Evolutionary conservation across 2,888 invertebrate species (phyloP), one percentile per base, ranked within the genome.

Genomic region (Ormia ochracea): DNA sequence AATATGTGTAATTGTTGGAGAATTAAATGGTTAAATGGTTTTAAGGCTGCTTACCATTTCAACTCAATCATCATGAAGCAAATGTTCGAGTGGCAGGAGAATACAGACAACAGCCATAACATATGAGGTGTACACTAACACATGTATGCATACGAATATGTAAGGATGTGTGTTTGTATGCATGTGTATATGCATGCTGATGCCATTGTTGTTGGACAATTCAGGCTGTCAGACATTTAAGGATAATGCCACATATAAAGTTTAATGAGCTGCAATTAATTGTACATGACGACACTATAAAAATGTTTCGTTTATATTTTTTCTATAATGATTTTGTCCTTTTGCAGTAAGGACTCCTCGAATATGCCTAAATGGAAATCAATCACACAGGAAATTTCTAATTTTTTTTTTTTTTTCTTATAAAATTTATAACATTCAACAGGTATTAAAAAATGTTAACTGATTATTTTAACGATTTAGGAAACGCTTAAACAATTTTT

Each of bases 221-320:
- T 54, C 74, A 45, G 72, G 52, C 76, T 77, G 81, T 72, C 76
- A 82, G 73, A 76, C 82, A 78, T 82, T 82, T 82, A 82, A 82
- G 80, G 80, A 77, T 82, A 79, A 76, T 82, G 80, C 82, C 83
- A 78, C 86, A 85, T 86, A 89, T 88, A 87, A 89, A 89, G 87
- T 88, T 88, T 87, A 89, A 89, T 89, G 89, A 88, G 88, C 87
- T 87, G 87, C 89, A 89, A 89, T 89, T 89, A 89, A 89, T 89
- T 87, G 87, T 88, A 86, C 87, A 88, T 85, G 87, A 82, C 82
- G 78, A 82, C 79, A 81, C 81, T 75, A 75, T 70, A 78, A 75
- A 81, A 81, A 78, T 77, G 77, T 81, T 77, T 79, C 70, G 14
- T 69, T 66, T 58, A 58, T 58, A 48, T 65, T 56, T 23, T 61